phyloP scores from a whole-genome alignment of 2,888 invertebrate genomes.

The Rugalucina vietnamica region DNA sequence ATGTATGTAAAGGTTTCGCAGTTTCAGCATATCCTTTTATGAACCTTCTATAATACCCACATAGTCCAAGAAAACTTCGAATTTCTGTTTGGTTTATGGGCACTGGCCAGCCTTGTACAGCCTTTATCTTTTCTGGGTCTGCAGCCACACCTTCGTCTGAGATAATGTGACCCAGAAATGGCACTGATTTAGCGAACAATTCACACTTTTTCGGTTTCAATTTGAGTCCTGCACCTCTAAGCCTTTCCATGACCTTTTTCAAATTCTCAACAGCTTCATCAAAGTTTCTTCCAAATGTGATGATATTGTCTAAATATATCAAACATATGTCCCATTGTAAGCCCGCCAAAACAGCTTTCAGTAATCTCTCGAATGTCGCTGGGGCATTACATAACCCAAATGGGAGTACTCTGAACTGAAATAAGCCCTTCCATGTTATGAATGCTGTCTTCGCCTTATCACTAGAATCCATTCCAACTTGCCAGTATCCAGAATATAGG shows the following conservation, averaged over 20 bases:
- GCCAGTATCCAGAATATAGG: conserved; percentile 20
- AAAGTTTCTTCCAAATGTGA: neutral
- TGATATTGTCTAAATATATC: neutral
- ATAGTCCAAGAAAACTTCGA: neutral
- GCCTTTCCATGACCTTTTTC: neutral
- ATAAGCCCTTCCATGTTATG: conserved; percentile 17
- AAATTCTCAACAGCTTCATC: neutral
- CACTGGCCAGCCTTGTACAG: neutral
- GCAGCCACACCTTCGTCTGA: neutral
- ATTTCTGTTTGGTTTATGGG: neutral
- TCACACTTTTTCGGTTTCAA: neutral
- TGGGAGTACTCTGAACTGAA: neutral
- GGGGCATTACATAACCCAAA: neutral
- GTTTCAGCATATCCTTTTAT: neutral
- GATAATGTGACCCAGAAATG: neutral
- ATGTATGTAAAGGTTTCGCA: neutral
- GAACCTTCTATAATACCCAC: neutral
- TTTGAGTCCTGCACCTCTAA: neutral
- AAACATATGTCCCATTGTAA: too few relatives aligned
- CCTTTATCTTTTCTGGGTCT: neutral
- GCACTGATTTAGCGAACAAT: too few relatives aligned
- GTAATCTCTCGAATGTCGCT: too few relatives aligned
- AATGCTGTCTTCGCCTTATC: conserved; percentile 29
- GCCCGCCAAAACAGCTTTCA: neutral
- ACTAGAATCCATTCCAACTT: conserved; percentile 16